Evolutionary conservation across 1,140 invertebrate genomes (phyloP).

Genomic region (Aphaenogaster floridana): DNA sequence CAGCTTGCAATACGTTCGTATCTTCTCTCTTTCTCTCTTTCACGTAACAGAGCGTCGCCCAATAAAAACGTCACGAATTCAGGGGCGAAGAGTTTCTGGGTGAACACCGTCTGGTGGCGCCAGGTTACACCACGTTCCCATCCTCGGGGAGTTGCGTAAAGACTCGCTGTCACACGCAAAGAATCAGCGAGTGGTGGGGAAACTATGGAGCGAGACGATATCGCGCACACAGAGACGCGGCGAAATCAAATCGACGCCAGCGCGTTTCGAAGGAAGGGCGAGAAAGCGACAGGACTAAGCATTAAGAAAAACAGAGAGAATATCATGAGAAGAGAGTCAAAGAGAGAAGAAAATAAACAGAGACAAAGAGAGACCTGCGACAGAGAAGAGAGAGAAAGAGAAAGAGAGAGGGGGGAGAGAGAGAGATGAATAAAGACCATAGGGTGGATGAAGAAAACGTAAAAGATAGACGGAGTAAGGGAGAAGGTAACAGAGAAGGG

Average conservation of each 20-base stretch:
- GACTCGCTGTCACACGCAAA: slow-evolving; percentile 31
- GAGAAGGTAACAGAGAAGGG: slow-evolving; percentile 59
- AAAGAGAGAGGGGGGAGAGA: background rate
- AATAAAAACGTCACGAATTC: slow-evolving; percentile 67
- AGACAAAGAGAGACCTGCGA: slow-evolving; percentile 40
- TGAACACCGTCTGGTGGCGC: slow-evolving; percentile 72
- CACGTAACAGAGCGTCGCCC: slow-evolving; percentile 38
- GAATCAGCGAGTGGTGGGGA: slow-evolving; percentile 59
- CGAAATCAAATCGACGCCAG: slow-evolving; percentile 69
- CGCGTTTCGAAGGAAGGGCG: slow-evolving; percentile 48
- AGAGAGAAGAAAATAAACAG: slow-evolving; percentile 8
- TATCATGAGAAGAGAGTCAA: slow-evolving; percentile 18
- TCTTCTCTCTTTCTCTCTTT: slow-evolving; percentile 42
- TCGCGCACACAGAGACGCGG: slow-evolving; percentile 64
- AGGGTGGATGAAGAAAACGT: slow-evolving; percentile 43
- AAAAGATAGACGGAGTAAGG: slow-evolving; percentile 39
- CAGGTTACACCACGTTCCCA: slow-evolving; percentile 65
- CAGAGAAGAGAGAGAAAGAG: background rate
- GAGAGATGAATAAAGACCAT: background rate
- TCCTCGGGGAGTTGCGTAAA: slow-evolving; percentile 71
- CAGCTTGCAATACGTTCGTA: background rate
- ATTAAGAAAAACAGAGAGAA: slow-evolving; percentile 31
- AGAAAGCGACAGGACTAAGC: slow-evolving; percentile 44
- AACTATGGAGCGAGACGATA: slow-evolving; percentile 43
- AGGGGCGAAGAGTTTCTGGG: slow-evolving; percentile 66